A percentile compares a stretch with the other conserved stretches of the same genome.
Conservation (phyloP, 2,888 invertebrate species). For the Heliconius sara region DNA sequence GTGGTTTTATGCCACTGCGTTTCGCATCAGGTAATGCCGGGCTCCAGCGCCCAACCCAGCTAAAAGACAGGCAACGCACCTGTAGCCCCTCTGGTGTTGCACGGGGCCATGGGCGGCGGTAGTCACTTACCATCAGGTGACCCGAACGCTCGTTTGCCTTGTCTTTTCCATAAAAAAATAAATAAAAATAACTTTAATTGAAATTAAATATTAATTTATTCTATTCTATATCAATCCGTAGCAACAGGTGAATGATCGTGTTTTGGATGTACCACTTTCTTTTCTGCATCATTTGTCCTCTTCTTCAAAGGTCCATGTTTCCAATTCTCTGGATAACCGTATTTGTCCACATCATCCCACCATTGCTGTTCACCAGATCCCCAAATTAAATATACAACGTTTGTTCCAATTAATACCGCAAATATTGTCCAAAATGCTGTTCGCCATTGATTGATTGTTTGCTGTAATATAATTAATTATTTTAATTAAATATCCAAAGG, state of each 20-base stretch:
- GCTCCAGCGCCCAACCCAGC: no score
- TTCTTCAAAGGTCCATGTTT: conserved; percentile 70
- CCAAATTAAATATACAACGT: conserved; percentile 87
- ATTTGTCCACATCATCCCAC: conserved; percentile 87
- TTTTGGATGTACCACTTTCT: conserved; percentile 70
- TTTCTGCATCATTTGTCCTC: conserved; percentile 58
- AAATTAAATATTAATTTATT: not conserved
- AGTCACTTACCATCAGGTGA: no score
- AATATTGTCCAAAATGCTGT: conserved; percentile 91
- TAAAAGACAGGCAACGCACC: no score
- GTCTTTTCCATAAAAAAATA: no score
- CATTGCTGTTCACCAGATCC: conserved; percentile 90
- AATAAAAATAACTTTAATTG: not conserved
- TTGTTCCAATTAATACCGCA: conserved; percentile 86
- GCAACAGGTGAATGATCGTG: conserved; percentile 72
- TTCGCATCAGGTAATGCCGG: no score
- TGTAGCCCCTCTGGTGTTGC: no score
- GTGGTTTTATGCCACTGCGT: no score
- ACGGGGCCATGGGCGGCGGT: no score
- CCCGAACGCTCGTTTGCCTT: no score
- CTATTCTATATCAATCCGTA: conserved; percentile 20
- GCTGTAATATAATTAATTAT: conserved; percentile 67
- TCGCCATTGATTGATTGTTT: conserved; percentile 88
- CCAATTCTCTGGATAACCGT: conserved; percentile 73
- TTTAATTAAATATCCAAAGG: not conserved